Evolutionary conservation across 2,113 vertebrate genomes (phyloP), one percentile per base, ranked within the genome.

Genomic region (Actinemys pallida): DNA sequence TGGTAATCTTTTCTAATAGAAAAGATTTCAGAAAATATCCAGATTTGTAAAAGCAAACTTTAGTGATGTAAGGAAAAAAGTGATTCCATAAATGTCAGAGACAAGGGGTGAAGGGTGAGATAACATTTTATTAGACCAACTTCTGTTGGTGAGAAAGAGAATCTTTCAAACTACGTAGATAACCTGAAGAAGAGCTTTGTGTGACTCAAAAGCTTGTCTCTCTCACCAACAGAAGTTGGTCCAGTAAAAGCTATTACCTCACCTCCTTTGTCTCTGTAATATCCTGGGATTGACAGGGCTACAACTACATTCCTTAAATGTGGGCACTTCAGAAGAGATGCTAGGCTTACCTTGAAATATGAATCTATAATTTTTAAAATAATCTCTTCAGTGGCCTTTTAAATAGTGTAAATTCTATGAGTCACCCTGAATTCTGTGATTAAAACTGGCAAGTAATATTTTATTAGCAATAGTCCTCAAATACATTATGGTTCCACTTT

Each of bases 301-400:
- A 62, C 59, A 62, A 62, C 59, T 35, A 62, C 27, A 62, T 5
- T 62, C 59, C 25, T 78, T 84, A 45, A 5, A 69, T 35, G 83
- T 53, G 95, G 50, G n/a, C 39, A 95, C 80, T 90, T 91, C 90
- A 76, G 29, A 94, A 92, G 85, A 79, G 82, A 92, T 56, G 35
- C 84, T 89, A 82, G 86, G 31, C 10, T 47, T 81, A 47, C 85
- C 69, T 85, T 91, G 82, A 96, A 96, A 95, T 85, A 88, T 94
- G 93, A 90, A 88, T 75, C 84, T 84, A 62, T 57, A 29, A 92
- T 35, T 84, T 87, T 83, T 89, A 62, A 90, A 95, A 86, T 53
- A 62, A 89, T 89, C 24, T 84, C 35, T 76, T 94, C 52, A 88
- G 49, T 81, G 81, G 39, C 11, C 25, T 90, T 72, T 88, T 80